A percentile compares a stretch with the other conserved stretches of the same genome.
Evolutionary conservation across 2,888 invertebrate species (phyloP).

Genomic region (Callimorpha dominula): DNA sequence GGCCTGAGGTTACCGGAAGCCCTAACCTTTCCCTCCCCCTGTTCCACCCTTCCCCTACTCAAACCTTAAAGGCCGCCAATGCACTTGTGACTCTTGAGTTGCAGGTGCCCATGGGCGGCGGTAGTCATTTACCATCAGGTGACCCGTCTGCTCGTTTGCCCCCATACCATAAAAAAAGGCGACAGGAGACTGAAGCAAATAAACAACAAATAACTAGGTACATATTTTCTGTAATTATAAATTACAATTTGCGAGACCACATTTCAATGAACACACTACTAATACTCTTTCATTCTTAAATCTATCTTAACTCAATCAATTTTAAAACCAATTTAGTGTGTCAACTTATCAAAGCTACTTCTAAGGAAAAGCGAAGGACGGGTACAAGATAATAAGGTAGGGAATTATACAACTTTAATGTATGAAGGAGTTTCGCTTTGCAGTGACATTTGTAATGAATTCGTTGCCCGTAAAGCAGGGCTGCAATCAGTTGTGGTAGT

Average conservation of each 20-base stretch:
- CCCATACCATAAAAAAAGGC: no score
- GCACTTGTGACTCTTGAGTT: no score
- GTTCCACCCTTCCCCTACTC: no score
- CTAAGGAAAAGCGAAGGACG: conserved; percentile 26
- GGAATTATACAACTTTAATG: conserved; percentile 31
- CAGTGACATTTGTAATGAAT: conserved; percentile 58
- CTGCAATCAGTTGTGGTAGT: conserved; percentile 46
- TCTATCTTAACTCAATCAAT: conserved; percentile 30
- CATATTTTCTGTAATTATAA: no score
- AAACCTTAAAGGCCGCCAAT: no score
- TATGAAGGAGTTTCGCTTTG: conserved; percentile 44
- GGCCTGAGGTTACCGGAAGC: no score
- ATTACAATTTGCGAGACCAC: conserved; percentile 20
- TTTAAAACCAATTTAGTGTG: conserved; percentile 34
- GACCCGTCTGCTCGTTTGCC: no score
- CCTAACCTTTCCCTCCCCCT: no score
- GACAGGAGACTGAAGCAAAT: no score
- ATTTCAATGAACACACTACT: conserved; percentile 36
- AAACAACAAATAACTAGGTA: no score
- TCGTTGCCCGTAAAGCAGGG: conserved; percentile 47
- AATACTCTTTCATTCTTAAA: conserved; percentile 29
- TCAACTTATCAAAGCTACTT: conserved; percentile 11
- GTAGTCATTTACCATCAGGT: no score
- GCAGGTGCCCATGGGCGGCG: no score
- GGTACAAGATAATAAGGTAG: conserved; percentile 33